phyloP scores from a whole-genome alignment of 2,888 invertebrate species.

The Drosophila prostipennis region DNA sequence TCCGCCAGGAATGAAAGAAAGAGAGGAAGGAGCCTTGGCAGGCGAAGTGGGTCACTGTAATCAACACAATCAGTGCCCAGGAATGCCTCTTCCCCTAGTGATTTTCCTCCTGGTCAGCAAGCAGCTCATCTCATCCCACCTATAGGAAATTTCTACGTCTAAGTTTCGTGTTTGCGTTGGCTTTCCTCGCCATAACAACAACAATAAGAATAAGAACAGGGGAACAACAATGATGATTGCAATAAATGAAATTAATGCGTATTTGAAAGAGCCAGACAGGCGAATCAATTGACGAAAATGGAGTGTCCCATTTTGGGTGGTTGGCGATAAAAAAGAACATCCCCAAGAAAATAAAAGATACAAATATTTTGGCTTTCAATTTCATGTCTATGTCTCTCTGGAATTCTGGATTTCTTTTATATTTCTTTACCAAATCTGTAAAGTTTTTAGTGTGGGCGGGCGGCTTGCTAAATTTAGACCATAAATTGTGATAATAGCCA shows the following conservation, averaged over 20 bases:
- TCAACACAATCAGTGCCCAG: conserved; percentile 76
- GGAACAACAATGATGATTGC: conserved; percentile 73
- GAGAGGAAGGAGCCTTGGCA: conserved; percentile 55
- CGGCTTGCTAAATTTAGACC: conserved; percentile 20
- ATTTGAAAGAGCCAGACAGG: conserved; percentile 78
- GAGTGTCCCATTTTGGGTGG: conserved; percentile 58
- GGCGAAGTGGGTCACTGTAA: conserved; percentile 75
- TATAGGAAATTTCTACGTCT: conserved; percentile 47
- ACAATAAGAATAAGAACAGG: neutral
- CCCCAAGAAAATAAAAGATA: conserved; percentile 24
- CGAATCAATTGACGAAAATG: conserved; percentile 79
- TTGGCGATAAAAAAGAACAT: conserved; percentile 5
- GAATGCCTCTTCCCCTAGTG: conserved; percentile 46
- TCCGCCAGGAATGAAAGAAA: conserved; percentile 16
- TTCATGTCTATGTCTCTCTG: conserved; percentile 16
- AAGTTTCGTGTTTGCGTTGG: conserved; percentile 61
- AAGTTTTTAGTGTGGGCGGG: conserved; percentile 23
- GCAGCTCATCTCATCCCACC: conserved; percentile 13
- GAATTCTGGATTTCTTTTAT: neutral
- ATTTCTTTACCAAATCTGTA: conserved; percentile 26
- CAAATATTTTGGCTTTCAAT: conserved; percentile 29
- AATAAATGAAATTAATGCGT: conserved; percentile 80
- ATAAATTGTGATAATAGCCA: conserved; percentile 30
- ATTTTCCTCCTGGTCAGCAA: conserved; percentile 18
- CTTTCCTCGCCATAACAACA: conserved; percentile 70